A percentile compares a stretch with the other conserved stretches of the same genome.
Evolutionary conservation across 2,797 vertebrate genomes (phyloP).

Genomic region (Oreortyx pictus): DNA sequence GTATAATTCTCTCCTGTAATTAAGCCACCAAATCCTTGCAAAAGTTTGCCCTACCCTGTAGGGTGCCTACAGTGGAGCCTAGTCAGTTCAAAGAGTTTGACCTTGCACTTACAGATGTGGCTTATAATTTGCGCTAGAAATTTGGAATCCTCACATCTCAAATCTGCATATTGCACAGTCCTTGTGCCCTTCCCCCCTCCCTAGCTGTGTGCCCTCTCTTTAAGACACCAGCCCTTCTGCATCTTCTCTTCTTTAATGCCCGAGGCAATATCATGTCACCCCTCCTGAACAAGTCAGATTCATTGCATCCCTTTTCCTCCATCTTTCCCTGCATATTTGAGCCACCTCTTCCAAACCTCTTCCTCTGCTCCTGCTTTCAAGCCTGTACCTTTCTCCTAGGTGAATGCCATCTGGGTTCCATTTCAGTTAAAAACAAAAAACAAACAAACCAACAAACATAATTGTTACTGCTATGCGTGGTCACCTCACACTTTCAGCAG

Average conservation of each 20-base stretch:
- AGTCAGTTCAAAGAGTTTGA: not conserved
- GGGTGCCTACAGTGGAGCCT: not conserved
- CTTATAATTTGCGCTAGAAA: constrained; percentile 3
- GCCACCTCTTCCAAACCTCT: not conserved
- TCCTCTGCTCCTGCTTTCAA: not conserved
- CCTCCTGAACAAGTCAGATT: not conserved
- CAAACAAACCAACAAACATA: no score
- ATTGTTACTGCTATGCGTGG: fast-evolving
- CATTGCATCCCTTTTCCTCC: not conserved
- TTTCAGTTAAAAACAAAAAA: not conserved
- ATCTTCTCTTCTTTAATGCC: not conserved
- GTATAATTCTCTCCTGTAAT: not conserved
- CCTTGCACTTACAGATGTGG: not conserved
- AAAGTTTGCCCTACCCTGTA: not conserved
- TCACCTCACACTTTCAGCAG: not conserved
- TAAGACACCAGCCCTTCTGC: not conserved
- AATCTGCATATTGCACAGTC: not conserved
- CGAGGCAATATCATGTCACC: not conserved
- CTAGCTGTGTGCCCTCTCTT: not conserved
- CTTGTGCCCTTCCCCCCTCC: not conserved
- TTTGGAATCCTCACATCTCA: not conserved
- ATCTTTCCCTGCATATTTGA: not conserved
- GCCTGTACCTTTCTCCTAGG: not conserved
- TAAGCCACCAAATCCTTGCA: not conserved
- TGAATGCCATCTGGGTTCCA: not conserved